These are phyloP conservation scores for Machimus atricapillus DNA, from an alignment of 2,888 invertebrate species.

Conservation along the genomic window DNA sequence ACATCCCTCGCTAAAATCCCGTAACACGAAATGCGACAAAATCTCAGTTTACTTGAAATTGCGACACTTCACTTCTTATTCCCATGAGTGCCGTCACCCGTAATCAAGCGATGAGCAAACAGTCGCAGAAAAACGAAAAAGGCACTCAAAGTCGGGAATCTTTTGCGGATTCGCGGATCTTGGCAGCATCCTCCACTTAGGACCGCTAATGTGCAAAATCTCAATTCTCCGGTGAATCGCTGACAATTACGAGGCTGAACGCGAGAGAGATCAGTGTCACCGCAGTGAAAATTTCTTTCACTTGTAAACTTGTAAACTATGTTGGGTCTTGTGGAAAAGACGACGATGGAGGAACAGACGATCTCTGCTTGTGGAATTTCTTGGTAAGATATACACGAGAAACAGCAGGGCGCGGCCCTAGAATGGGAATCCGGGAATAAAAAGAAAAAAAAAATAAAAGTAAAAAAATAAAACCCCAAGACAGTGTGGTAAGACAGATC, in stretches of 20 bases:
- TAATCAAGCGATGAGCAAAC: neutral
- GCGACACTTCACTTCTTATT: neutral
- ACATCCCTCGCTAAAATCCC: neutral
- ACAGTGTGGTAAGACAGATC: neutral
- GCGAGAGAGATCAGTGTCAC: slow-evolving; percentile 29
- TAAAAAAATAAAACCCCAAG: neutral
- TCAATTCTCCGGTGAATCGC: slow-evolving; percentile 15
- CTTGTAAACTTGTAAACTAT: neutral
- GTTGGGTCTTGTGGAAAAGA: neutral
- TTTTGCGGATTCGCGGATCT: too few relatives aligned
- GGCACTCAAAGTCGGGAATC: neutral
- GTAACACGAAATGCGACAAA: neutral
- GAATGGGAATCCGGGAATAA: neutral
- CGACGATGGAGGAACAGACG: neutral
- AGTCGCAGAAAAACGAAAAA: neutral
- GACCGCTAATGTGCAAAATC: neutral
- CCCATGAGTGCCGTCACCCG: neutral
- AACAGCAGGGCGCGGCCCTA: neutral
- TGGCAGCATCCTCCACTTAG: neutral
- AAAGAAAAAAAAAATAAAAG: neutral
- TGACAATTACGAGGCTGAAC: slow-evolving; percentile 17
- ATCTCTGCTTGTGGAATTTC: neutral
- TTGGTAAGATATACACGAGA: neutral
- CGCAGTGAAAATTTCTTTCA: neutral
- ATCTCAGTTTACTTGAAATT: neutral